Evolutionary conservation across 2,888 invertebrate species (phyloP).

Genomic region (Drosophila prostipennis): DNA sequence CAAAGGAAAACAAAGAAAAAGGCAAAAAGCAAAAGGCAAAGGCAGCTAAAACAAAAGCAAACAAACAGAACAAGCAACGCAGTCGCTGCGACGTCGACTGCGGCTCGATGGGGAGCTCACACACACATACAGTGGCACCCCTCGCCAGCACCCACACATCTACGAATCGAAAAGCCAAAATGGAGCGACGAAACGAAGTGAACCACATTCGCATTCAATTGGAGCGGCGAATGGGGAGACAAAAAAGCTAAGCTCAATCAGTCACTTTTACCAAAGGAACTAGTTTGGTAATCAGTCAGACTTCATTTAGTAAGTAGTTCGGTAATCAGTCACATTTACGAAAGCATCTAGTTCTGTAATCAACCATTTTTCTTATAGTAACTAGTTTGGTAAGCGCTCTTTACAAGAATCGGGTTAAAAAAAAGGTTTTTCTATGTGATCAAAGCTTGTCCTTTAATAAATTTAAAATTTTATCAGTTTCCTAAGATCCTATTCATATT

Average conservation of each 20-base stretch:
- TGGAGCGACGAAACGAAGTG: slow-evolving; percentile 45
- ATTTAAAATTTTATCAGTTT: too few species aligned
- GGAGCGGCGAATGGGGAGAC: slow-evolving; percentile 62
- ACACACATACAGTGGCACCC: slow-evolving; percentile 7
- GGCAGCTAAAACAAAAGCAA: slow-evolving; percentile 67
- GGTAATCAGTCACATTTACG: not conserved
- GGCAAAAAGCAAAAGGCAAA: slow-evolving; percentile 22
- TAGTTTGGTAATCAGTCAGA: not conserved
- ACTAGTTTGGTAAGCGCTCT: not conserved
- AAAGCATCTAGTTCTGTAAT: not conserved
- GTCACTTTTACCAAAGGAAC: not conserved
- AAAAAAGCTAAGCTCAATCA: slow-evolving; percentile 36
- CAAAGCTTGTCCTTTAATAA: too few species aligned
- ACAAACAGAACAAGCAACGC: slow-evolving; percentile 68
- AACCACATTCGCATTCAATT: slow-evolving; percentile 65
- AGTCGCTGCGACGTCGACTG: slow-evolving; percentile 29
- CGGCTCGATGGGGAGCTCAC: slow-evolving; percentile 35
- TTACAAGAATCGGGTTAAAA: too few species aligned
- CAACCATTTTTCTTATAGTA: not conserved
- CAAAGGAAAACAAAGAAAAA: slow-evolving; percentile 53
- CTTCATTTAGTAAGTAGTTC: slow-evolving; percentile 6
- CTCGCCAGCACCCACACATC: slow-evolving; percentile 4
- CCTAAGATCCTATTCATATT: too few species aligned
- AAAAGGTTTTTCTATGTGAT: too few species aligned
- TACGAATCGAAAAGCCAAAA: slow-evolving; percentile 53